Conservation (phyloP, 2,113 vertebrate species). For the Elanoides forficatus region DNA sequence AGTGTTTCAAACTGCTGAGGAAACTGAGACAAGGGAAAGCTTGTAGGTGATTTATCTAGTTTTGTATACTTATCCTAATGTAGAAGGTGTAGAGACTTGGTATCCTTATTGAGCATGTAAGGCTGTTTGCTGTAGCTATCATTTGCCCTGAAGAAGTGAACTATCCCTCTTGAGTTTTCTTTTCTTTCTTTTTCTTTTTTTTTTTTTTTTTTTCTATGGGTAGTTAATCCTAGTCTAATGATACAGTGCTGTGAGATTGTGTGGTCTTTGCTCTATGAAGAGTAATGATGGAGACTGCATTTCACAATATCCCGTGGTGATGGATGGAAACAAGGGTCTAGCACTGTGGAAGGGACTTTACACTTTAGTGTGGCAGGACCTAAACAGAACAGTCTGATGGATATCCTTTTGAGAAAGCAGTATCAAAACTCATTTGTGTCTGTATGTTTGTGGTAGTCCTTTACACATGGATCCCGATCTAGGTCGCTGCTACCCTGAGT, state of each 20-base stretch:
- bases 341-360: not conserved
- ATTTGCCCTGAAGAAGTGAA: not conserved
- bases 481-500: not conserved
- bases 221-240: not conserved
- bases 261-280: not conserved
- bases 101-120: not conserved
- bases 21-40: conserved; percentile 34
- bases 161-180: not conserved
- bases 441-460: not conserved
- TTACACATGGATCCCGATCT: not conserved
- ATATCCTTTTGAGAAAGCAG: not conserved
- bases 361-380: not conserved
- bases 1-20: conserved; percentile 27
- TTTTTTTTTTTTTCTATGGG: too few relatives aligned
- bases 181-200: not conserved
- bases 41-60: conserved; percentile 31
- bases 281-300: not conserved
- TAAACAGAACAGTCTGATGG: not conserved
- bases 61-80: not conserved
- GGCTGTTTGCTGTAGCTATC: not conserved
- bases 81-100: not conserved
- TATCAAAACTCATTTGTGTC: not conserved
- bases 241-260: not conserved
- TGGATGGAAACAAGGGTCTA: not conserved
- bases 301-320: not conserved